Evolutionary conservation across 2,797 vertebrate genomes (phyloP), one percentile per base, ranked within the genome.

Genomic region (Hoplostethus atlanticus): DNA sequence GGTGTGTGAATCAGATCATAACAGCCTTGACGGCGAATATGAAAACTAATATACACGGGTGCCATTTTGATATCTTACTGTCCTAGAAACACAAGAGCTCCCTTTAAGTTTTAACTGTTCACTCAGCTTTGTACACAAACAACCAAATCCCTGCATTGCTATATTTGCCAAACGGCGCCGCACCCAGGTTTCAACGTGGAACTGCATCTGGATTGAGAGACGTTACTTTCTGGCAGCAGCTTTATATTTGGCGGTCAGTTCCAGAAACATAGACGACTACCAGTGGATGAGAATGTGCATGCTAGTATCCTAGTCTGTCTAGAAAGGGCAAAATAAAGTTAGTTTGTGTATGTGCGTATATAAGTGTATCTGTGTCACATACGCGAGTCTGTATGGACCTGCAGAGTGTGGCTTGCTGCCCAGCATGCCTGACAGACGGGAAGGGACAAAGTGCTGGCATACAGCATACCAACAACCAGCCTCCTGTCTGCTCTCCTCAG

Each of bases 41-140:
- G 30, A 69, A 21, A 46, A 36, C 52, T 67, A 56, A 77, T 30
- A 64, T 13, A 61, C 80, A 76, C 5, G 82, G 87, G 85, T 90
- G 82, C 90, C 90, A 93, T 92, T 92, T 93, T 92, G 89, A 86
- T 81, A 69, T 73, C 56, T 83, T 70, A 72, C 79, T 84, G 75
- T 76, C 67, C 66, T 74, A 17, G 38, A 80, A 87, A 85, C 81
- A 87, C 82, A 55, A 53, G 58, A 79, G 84, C 80, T 82, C 59
- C 86, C 80, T 64, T 67, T 66, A 87, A 90, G 79, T 91, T 85
- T 72, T 81, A 21, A 21, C 68, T 65, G 12, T 68, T 58, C 64
- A 77, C 58, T 3, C 61, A 51, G 50, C 52, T 54, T 61, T 34
- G 34, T 34, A 34, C 25, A 68, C 80, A 83, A 86, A 86, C 78